Base-by-base conservation (phyloP, 2,888 invertebrate species). In the Dorcus hopei region DNA sequence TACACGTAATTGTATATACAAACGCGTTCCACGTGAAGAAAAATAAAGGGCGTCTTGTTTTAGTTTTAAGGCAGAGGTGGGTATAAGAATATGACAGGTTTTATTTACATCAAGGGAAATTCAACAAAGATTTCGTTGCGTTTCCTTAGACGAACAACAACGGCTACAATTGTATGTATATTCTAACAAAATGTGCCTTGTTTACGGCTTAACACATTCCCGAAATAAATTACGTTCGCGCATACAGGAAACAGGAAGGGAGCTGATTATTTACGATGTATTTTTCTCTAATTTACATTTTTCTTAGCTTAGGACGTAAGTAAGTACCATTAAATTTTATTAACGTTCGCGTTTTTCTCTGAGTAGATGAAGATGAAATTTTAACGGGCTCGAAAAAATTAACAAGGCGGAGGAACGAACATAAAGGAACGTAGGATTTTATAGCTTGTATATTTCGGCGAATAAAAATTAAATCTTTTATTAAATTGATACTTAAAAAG, bases 51-150 rank as follows among this genome's bases (percentile, higher is more conserved):
- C 47, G 56, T 38, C 47, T 45, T 47, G 38, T 39, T 52, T 14
- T 47, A 47, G 52, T 51, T 52, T 52, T 51, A 33, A 33, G 26
- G 26, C 26, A 33, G 26, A 33, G 26, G 57, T 47, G 51, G 19
- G 38, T 51, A 19, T 59, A 56, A 55, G 58, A 58, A 52, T 63
- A 75, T 73, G 75, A 74, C 75, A 75, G 74, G 70, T 75, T 75
- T 77, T 76, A 76, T 76, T 76, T 74, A 77, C 75, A 76, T 75
- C 76, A 72, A 70, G 77, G 77, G 76, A 77, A 76, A 77, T 76
- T 74, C 72, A 66, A 71, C 72, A 74, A 73, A 74, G 73, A 74
- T 74, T 75, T 74, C 63, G 63, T 53, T 59, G 45, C 57, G 58
- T 50, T 65, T 65, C 64, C 59, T 23, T 43, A 52, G 47, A 40